Percentiles rank a stretch among this genome's conserved stretches.
These are phyloP conservation scores for Callipepla squamata DNA, from an alignment of 2,113 vertebrate genomes.

Conservation along the genomic window DNA sequence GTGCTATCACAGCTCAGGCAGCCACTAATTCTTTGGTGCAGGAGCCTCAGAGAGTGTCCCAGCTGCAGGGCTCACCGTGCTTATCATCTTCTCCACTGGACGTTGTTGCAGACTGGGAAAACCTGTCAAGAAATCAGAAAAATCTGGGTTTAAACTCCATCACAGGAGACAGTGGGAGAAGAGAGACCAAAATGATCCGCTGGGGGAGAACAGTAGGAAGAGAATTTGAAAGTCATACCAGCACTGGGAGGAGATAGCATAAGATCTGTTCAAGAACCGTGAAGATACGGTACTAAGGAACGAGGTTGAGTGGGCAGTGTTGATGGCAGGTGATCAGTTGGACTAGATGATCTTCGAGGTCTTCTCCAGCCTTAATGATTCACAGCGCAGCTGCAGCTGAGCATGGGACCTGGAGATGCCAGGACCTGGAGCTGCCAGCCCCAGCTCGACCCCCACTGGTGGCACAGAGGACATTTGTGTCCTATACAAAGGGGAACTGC, in stretches of 20 bases:
- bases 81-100: not conserved
- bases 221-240: not conserved
- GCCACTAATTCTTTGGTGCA: too few relatives aligned
- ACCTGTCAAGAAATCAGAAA: not conserved
- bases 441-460: rapidly evolving
- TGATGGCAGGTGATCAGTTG: too few relatives aligned
- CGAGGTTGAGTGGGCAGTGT: too few relatives aligned
- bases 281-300: too few relatives aligned
- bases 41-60: not conserved
- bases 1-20: not conserved
- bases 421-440: not conserved
- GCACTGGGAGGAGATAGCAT: not conserved
- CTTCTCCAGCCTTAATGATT: too few relatives aligned
- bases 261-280: not conserved
- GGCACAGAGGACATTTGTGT: rapidly evolving
- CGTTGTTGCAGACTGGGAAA: not conserved
- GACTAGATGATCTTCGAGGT: too few relatives aligned
- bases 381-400: not conserved
- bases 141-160: not conserved
- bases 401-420: not conserved
- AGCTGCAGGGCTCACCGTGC: not conserved
- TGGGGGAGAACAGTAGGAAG: rapidly evolving
- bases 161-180: not conserved
- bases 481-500: not conserved
- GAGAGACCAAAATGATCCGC: not conserved